phyloP scores from a whole-genome alignment of 2,113 vertebrate species.

The Rhinichthys klamathensis region DNA sequence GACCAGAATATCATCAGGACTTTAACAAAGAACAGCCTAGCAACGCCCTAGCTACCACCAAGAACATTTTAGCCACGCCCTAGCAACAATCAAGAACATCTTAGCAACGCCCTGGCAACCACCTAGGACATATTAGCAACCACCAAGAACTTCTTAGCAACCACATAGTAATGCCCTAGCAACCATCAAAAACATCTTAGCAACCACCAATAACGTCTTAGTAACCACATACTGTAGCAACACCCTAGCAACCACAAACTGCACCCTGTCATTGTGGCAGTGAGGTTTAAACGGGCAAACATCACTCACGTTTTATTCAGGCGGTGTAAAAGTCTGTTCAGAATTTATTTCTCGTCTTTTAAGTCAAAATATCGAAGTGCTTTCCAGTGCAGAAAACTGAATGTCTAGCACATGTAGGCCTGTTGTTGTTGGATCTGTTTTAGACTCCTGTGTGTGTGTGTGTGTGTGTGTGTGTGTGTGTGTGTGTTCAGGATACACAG shows the following conservation, averaged over 20 bases:
- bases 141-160: no score
- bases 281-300: no score
- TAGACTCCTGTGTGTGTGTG: neutral
- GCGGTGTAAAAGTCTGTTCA: neutral
- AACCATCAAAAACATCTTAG: no score
- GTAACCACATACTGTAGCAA: neutral
- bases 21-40: neutral
- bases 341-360: neutral
- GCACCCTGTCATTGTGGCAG: no score
- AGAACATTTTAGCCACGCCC: neutral
- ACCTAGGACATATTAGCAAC: no score
- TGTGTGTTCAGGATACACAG: constrained; percentile 58
- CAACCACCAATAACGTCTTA: neutral
- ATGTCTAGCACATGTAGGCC: neutral
- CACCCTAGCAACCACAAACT: neutral
- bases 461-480: constrained; percentile 11
- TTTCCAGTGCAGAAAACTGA: neutral
- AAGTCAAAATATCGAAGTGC: neutral
- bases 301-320: neutral
- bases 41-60: neutral
- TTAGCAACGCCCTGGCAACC: no score
- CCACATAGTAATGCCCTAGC: no score
- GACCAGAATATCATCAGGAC: no score
- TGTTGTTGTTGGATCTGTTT: neutral
- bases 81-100: no score